phyloP scores from a whole-genome alignment of 2,797 vertebrate species.

The Crenuchus spilurus region DNA sequence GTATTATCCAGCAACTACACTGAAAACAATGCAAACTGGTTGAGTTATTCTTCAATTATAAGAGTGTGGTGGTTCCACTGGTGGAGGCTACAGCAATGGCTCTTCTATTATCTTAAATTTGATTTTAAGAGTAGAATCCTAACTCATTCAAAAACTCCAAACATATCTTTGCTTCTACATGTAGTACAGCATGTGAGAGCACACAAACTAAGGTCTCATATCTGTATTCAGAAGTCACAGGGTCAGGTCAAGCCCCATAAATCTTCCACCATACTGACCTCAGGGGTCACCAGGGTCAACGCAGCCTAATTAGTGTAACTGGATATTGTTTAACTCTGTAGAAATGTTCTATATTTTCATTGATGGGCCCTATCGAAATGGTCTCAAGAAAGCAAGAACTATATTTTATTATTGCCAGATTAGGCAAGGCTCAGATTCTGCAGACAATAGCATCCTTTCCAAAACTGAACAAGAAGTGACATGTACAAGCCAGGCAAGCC shows the following conservation, averaged over 20 bases:
- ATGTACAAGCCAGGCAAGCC: not conserved
- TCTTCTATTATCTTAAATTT: too few species aligned
- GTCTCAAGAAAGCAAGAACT: not conserved
- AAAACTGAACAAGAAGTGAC: slow-evolving; percentile 1
- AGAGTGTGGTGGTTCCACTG: too few species aligned
- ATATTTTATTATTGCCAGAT: not conserved
- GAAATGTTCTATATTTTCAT: not conserved
- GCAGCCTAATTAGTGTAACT: not conserved
- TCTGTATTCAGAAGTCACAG: not conserved
- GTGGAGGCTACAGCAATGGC: too few species aligned
- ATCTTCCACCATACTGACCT: slow-evolving; percentile 5
- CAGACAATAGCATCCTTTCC: not conserved
- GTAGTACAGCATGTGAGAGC: not conserved
- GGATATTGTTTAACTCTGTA: slow-evolving; percentile 11
- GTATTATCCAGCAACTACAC: too few species aligned
- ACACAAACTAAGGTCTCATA: slow-evolving; percentile 10
- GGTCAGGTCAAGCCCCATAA: not conserved
- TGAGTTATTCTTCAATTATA: too few species aligned
- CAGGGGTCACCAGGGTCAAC: slow-evolving; percentile 16
- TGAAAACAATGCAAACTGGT: too few species aligned
- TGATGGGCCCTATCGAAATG: not conserved
- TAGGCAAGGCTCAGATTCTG: not conserved
- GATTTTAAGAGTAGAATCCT: too few species aligned
- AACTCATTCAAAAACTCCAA: not conserved
- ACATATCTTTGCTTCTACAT: not conserved